Conservation (phyloP, 2,113 vertebrate species). For the Atlantisia rogersi region DNA sequence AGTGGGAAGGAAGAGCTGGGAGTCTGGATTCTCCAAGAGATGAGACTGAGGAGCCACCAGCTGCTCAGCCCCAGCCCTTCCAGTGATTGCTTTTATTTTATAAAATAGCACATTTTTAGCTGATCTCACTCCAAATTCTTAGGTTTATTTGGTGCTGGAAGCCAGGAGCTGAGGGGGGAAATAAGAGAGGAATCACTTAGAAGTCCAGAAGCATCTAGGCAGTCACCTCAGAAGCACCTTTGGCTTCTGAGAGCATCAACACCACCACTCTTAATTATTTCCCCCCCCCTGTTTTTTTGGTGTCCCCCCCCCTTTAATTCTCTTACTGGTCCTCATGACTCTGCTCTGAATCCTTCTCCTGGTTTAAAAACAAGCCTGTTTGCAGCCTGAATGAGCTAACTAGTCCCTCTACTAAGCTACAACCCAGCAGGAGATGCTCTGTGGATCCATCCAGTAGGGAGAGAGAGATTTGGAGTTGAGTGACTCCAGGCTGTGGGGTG, state of each 20-base stretch:
- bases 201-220: not conserved
- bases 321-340: too few species aligned
- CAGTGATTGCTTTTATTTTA: not conserved
- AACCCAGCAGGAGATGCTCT: not conserved
- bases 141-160: not conserved
- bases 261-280: not conserved
- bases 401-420: not conserved
- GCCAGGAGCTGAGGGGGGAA: not conserved
- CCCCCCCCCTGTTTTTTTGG: not conserved
- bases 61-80: not conserved
- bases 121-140: not conserved
- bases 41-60: not conserved
- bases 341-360: not conserved
- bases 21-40: not conserved
- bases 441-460: accelerated
- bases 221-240: not conserved
- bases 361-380: not conserved
- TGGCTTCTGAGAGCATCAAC: not conserved
- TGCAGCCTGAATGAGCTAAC: not conserved
- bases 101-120: too few species aligned
- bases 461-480: not conserved
- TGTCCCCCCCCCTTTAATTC: not conserved
- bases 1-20: too few species aligned
- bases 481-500: not conserved
- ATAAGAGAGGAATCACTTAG: too few species aligned